Conservation (phyloP, 2,888 invertebrate genomes). For the Zygaena filipendulae region DNA sequence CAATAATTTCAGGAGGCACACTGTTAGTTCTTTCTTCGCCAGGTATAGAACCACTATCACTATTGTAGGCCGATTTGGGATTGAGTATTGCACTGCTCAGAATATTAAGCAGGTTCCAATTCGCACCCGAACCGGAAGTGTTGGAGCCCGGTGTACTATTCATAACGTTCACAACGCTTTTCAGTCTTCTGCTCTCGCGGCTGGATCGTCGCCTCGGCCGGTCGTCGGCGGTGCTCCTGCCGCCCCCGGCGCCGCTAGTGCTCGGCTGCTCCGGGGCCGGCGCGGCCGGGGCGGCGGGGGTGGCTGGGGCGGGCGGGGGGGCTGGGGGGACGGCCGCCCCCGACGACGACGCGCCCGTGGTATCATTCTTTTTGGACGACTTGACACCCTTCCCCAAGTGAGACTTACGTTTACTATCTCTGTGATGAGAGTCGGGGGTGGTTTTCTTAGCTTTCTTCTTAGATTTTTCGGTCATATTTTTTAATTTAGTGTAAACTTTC, state of each 20-base stretch:
- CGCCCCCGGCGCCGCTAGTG: slow-evolving; percentile 17
- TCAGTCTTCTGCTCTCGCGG: slow-evolving; percentile 45
- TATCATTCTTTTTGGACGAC: slow-evolving; percentile 25
- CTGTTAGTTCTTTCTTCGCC: slow-evolving; percentile 2
- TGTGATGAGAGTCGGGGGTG: slow-evolving; percentile 22
- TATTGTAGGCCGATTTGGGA: slow-evolving; percentile 5
- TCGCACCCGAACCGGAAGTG: slow-evolving; percentile 25
- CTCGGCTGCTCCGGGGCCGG: slow-evolving; percentile 18
- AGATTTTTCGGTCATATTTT: slow-evolving; percentile 19
- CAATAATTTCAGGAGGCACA: neutral
- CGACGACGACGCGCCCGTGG: neutral
- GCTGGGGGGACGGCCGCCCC: too few relatives aligned
- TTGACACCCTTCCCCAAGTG: slow-evolving; percentile 41
- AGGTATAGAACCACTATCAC: slow-evolving; percentile 9
- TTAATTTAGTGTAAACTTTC: slow-evolving; percentile 11
- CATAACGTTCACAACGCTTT: slow-evolving; percentile 49
- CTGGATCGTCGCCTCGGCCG: slow-evolving; percentile 13
- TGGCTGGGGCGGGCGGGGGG: neutral
- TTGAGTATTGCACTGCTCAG: slow-evolving; percentile 11
- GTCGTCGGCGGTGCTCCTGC: slow-evolving; percentile 2
- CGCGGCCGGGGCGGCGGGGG: neutral
- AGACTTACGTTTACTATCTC: slow-evolving; percentile 32
- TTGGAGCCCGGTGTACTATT: slow-evolving; percentile 24
- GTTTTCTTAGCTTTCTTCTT: slow-evolving; percentile 23
- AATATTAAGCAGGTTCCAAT: slow-evolving; percentile 12